phyloP scores from a whole-genome alignment of 2,888 invertebrate genomes.

The Drosophila testacea region DNA sequence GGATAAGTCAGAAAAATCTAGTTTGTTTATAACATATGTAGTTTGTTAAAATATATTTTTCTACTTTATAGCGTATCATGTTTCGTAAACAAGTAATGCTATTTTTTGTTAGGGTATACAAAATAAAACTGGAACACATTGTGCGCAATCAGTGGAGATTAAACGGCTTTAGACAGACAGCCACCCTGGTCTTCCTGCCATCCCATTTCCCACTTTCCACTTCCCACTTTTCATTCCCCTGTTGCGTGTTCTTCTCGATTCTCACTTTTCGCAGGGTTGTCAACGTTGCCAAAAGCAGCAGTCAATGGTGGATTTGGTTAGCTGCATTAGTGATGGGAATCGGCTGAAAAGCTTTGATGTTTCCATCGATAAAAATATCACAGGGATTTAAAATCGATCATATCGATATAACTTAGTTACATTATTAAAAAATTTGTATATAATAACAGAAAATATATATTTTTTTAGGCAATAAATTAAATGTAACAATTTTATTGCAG shows the following conservation, averaged over 20 bases:
- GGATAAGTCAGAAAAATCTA: too few species aligned
- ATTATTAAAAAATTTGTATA: too few species aligned
- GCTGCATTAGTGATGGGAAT: slow-evolving; percentile 3
- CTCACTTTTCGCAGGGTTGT: slow-evolving; percentile 7
- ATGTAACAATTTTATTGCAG: too few species aligned
- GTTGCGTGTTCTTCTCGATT: neutral
- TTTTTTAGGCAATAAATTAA: too few species aligned
- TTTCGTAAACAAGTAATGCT: neutral
- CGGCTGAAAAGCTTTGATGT: too few species aligned
- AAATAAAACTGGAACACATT: slow-evolving; percentile 26
- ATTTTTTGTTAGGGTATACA: slow-evolving; percentile 1
- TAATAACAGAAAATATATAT: too few species aligned
- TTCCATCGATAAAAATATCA: too few species aligned
- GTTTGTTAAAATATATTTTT: too few species aligned
- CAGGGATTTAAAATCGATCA: too few species aligned
- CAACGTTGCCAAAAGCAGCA: slow-evolving; percentile 15
- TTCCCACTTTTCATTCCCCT: neutral
- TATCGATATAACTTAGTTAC: too few species aligned
- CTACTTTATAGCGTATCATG: neutral
- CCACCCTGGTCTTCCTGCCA: slow-evolving; percentile 27
- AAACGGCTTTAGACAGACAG: slow-evolving; percentile 47
- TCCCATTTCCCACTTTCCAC: neutral
- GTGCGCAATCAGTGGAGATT: slow-evolving; percentile 53
- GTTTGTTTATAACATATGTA: too few species aligned
- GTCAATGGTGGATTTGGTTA: slow-evolving; percentile 26